phyloP scores from a whole-genome alignment of 2,113 vertebrate genomes.

The Lota lota region DNA sequence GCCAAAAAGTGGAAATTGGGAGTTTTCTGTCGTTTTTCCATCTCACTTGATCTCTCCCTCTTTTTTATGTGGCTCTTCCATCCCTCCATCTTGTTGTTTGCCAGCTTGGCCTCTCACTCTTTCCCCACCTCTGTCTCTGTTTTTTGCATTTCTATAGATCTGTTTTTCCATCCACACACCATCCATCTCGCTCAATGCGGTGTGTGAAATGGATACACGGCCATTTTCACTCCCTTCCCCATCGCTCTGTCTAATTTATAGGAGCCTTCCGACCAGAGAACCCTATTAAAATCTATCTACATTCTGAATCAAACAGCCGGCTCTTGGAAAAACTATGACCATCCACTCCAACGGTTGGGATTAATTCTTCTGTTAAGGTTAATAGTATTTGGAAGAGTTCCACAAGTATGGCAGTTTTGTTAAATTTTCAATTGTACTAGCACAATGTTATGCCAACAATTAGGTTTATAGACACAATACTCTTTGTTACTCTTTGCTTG shows the following conservation, averaged over 20 bases:
- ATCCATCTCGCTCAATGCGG: conserved; percentile 2
- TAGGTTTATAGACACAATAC: too few species aligned
- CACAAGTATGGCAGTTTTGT: too few species aligned
- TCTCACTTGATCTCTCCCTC: conserved; percentile 22
- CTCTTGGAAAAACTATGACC: conserved; percentile 21
- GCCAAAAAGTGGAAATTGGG: not conserved
- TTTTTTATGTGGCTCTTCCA: conserved; percentile 8
- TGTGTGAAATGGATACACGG: conserved; percentile 9
- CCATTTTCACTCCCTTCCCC: too few species aligned
- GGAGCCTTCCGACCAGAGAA: conserved; percentile 24
- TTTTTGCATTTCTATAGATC: not conserved
- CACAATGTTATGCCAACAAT: too few species aligned
- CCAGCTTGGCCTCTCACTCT: not conserved
- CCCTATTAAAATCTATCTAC: conserved; percentile 58
- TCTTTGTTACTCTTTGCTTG: too few species aligned
- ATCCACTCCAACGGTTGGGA: conserved; percentile 22
- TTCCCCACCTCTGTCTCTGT: not conserved
- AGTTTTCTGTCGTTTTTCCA: not conserved
- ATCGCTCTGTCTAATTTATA: conserved; percentile 42
- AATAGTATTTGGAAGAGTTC: too few species aligned
- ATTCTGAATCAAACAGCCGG: conserved; percentile 29
- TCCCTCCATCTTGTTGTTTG: conserved; percentile 15
- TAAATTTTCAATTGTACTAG: too few species aligned
- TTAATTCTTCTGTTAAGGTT: too few species aligned
- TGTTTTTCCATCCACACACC: not conserved